Evolutionary conservation across 2,888 invertebrate species (phyloP).

Genomic region (Sesia apiformis): DNA sequence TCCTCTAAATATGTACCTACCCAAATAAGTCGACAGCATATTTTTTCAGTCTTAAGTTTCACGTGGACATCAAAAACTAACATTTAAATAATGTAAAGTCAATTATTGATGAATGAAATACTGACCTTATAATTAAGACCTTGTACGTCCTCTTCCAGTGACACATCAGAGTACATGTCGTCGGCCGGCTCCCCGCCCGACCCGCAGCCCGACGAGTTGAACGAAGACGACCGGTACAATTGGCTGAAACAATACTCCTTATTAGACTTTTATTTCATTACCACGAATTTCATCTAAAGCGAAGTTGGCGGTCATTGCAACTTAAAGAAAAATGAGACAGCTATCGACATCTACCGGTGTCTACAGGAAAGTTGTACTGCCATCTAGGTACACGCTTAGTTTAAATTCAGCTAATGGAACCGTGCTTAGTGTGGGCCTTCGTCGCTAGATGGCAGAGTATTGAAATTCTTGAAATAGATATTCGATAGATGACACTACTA

Average conservation of each 20-base stretch:
- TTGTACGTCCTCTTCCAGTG: conserved; percentile 93
- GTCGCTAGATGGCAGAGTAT: too few species aligned
- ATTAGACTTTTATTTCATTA: conserved; percentile 10
- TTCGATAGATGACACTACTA: too few species aligned
- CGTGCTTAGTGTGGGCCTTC: too few species aligned
- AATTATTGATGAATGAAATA: background rate
- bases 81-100: background rate
- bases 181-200: conserved; percentile 94
- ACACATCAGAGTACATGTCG: conserved; percentile 96
- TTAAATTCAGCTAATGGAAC: too few species aligned
- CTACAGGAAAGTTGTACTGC: background rate
- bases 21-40: too few species aligned
- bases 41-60: too few species aligned
- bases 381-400: background rate
- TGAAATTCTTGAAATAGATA: too few species aligned
- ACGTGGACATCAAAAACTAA: too few species aligned
- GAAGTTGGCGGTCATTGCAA: conserved; percentile 3
- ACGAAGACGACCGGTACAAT: conserved; percentile 93
- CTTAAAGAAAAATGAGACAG: background rate
- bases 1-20: background rate
- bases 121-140: conserved; percentile 94
- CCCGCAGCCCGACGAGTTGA: conserved; percentile 93
- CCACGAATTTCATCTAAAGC: conserved; percentile 2
- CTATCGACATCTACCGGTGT: background rate
- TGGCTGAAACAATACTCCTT: conserved; percentile 77